Conservation (phyloP, 1,140 invertebrate species). For the Polypedilum vanderplanki region DNA sequence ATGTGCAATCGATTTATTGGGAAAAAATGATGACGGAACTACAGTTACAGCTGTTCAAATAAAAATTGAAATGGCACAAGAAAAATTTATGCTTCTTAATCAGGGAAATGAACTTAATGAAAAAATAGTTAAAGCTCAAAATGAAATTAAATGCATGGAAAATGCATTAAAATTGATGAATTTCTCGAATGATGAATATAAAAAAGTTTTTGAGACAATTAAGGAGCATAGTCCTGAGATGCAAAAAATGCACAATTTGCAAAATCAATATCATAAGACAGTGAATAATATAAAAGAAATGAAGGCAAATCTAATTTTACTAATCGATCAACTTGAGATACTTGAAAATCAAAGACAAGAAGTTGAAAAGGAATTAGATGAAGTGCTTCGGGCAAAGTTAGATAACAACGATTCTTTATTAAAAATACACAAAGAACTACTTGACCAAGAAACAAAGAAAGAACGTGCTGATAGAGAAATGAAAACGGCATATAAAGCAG, state of each 20-base stretch:
- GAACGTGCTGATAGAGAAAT: constrained; percentile 40
- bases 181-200: constrained; percentile 54
- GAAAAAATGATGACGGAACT: constrained; percentile 49
- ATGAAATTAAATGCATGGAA: constrained; percentile 62
- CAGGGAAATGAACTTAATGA: constrained; percentile 58
- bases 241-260: constrained; percentile 34
- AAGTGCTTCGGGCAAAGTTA: constrained; percentile 31
- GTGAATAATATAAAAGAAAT: constrained; percentile 37
- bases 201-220: constrained; percentile 46
- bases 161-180: constrained; percentile 62
- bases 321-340: constrained; percentile 33
- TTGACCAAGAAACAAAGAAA: constrained; percentile 39
- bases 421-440: constrained; percentile 37
- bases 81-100: constrained; percentile 54
- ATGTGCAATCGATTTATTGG: constrained; percentile 40
- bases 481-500: constrained; percentile 35
- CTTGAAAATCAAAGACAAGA: constrained; percentile 31
- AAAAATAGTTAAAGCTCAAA: constrained; percentile 56
- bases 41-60: constrained; percentile 51
- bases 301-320: constrained; percentile 35
- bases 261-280: constrained; percentile 34
- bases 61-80: constrained; percentile 57
- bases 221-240: constrained; percentile 42
- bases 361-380: constrained; percentile 32
- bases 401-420: constrained; percentile 36